These are phyloP conservation scores for Hydrozoanthus tunicans DNA, from an alignment of 64 coral and sea anemone genomes.

Conservation along the genomic window DNA sequence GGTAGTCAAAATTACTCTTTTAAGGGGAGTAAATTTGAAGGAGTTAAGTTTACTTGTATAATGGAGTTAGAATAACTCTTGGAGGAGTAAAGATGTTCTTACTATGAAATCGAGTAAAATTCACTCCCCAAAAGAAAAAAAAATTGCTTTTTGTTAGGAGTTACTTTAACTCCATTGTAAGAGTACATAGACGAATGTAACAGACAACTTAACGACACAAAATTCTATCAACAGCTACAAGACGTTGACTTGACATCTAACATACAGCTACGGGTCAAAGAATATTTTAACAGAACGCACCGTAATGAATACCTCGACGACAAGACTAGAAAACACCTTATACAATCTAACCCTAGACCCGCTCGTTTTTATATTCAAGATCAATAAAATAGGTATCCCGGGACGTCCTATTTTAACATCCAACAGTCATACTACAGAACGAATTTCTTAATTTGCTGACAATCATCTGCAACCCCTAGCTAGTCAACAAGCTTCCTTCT, in stretches of 20 bases:
- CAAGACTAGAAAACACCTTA: slow-evolving; percentile 25
- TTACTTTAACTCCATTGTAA: slow-evolving; percentile 13
- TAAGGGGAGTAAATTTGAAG: neutral
- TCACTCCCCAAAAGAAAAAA: neutral
- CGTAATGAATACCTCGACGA: slow-evolving; percentile 27
- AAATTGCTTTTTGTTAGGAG: slow-evolving; percentile 10
- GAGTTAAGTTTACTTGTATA: neutral
- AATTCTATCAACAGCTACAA: too few species aligned
- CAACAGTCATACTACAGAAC: neutral
- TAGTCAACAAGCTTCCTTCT: too few species aligned
- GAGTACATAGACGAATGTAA: neutral
- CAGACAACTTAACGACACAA: too few species aligned
- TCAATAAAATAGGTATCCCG: neutral
- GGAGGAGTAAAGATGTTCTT: neutral
- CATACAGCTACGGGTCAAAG: neutral
- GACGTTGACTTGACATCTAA: too few species aligned
- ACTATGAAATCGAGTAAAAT: neutral
- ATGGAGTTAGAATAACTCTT: neutral
- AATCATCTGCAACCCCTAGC: neutral
- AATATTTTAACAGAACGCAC: slow-evolving; percentile 41
- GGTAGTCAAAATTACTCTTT: slow-evolving; percentile 2
- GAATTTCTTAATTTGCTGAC: neutral
- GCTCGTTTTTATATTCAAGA: neutral
- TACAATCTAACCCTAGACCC: neutral
- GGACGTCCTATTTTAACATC: neutral